Percentiles rank a stretch among this genome's conserved stretches.
Evolutionary conservation across 2,797 vertebrate species (phyloP).

Genomic region (Mycteria americana): DNA sequence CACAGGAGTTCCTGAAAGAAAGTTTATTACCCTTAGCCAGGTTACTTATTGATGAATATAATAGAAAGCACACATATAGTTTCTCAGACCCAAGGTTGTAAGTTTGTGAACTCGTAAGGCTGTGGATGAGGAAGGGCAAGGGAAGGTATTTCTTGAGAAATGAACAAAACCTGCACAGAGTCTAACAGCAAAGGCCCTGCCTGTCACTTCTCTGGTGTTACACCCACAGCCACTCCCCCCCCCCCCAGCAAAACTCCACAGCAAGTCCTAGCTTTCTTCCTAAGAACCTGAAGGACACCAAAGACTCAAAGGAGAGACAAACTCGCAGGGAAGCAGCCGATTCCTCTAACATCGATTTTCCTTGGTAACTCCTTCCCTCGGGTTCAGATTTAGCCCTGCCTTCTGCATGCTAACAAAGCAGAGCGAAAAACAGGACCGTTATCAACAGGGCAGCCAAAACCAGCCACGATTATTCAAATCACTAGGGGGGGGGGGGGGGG

Average conservation of each 20-base stretch:
- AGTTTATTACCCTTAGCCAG: neutral
- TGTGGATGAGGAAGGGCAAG: neutral
- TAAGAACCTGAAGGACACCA: neutral
- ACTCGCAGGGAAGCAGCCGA: neutral
- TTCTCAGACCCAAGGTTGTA: neutral
- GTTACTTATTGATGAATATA: neutral
- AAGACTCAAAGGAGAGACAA: neutral
- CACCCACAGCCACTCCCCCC: neutral
- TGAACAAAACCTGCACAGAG: neutral
- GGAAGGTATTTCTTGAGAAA: neutral
- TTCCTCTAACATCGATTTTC: neutral
- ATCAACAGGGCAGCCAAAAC: neutral
- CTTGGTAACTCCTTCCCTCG: neutral
- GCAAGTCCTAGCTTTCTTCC: neutral
- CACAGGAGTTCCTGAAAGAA: neutral
- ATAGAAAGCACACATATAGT: neutral
- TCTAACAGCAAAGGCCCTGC: neutral
- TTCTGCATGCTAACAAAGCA: neutral
- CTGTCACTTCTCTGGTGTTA: neutral
- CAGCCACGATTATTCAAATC: neutral
- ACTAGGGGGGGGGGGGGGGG: no score
- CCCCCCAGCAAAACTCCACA: neutral
- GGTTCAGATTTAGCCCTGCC: neutral
- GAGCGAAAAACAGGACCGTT: fast-evolving
- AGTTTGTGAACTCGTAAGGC: neutral